These are phyloP conservation scores for Propithecus deckenii DNA, from an alignment of 2,797 vertebrate genomes.

Conservation along the genomic window DNA sequence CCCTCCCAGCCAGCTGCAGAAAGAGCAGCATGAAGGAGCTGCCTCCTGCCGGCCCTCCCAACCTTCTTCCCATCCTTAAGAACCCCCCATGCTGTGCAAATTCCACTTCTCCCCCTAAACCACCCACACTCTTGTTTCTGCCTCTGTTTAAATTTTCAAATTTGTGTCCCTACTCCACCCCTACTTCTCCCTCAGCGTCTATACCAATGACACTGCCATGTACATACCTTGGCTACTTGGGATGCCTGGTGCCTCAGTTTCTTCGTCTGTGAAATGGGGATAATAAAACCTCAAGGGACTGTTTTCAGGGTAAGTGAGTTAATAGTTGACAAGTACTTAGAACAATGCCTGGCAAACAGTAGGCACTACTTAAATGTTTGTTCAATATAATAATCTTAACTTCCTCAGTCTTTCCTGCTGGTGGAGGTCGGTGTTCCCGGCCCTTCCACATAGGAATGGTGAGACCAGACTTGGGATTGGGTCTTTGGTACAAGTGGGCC, in stretches of 20 bases:
- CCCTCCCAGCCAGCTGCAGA: neutral
- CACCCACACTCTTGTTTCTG: neutral
- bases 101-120: neutral
- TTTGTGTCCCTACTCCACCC: neutral
- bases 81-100: neutral
- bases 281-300: neutral
- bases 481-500: neutral
- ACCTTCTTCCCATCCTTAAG: neutral
- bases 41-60: neutral
- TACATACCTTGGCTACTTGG: neutral
- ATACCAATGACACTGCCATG: neutral
- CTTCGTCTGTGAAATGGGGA: neutral
- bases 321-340: neutral
- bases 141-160: neutral
- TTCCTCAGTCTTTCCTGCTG: neutral
- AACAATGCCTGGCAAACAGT: neutral
- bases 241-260: neutral
- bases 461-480: neutral
- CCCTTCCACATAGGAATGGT: neutral
- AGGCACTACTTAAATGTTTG: accelerated
- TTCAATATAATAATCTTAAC: neutral
- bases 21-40: neutral
- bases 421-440: neutral
- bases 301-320: neutral
- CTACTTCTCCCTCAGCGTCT: neutral